Evolutionary conservation across 2,113 vertebrate genomes (phyloP).

Genomic region (Stigmatopora argus): DNA sequence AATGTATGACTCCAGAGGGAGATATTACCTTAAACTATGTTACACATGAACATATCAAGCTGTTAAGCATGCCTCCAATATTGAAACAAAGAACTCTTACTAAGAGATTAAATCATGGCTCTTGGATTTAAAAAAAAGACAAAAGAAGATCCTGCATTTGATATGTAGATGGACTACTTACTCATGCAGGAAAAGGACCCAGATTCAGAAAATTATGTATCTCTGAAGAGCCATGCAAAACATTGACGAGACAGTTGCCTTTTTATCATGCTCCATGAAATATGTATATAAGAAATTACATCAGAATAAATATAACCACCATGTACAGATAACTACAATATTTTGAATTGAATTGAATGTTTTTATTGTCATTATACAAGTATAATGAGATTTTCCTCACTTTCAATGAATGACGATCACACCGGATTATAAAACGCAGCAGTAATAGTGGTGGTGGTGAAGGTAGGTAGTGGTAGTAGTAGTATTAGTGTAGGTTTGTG

Average conservation of each 20-base stretch:
- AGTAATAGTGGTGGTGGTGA: too few species aligned
- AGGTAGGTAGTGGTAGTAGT: too few species aligned
- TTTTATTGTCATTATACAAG: too few species aligned
- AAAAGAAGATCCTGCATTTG: constrained; percentile 30
- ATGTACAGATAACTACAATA: neutral
- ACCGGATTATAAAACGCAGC: too few species aligned
- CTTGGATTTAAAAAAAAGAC: constrained; percentile 27
- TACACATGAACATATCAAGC: constrained; percentile 36
- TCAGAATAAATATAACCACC: neutral
- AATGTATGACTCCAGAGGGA: constrained; percentile 40
- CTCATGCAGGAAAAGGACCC: constrained; percentile 33
- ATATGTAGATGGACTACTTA: constrained; percentile 49
- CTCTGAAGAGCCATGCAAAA: neutral
- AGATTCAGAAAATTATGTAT: constrained; percentile 42
- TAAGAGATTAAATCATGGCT: constrained; percentile 29
- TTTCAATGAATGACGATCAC: too few species aligned
- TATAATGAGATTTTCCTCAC: too few species aligned
- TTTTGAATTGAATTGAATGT: neutral
- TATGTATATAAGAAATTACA: neutral
- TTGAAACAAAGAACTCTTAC: constrained; percentile 33
- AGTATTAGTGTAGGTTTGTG: too few species aligned
- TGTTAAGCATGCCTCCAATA: constrained; percentile 34
- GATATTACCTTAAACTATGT: constrained; percentile 55
- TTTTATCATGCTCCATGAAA: neutral
- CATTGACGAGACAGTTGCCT: neutral